A percentile compares a stretch with the other conserved stretches of the same genome.
Conservation (phyloP, 1,140 invertebrate genomes). For the Trichoplusia ni region DNA sequence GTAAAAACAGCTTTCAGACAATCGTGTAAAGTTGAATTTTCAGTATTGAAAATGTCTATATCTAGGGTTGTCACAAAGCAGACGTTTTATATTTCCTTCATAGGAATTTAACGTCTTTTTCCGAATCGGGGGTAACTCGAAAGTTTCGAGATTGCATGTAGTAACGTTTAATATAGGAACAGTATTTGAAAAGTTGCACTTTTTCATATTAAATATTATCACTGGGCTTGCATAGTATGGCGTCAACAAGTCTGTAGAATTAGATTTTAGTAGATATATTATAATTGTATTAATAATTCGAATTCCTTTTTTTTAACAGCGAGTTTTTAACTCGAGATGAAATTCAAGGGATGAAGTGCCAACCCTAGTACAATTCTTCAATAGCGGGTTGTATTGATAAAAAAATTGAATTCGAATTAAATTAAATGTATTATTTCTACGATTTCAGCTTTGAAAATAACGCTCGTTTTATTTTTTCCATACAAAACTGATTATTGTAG, state of each 20-base stretch:
- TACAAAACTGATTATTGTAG: conserved; percentile 58
- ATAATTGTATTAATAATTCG: conserved; percentile 49
- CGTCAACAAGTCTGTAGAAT: conserved; percentile 63
- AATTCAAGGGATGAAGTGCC: too few species aligned
- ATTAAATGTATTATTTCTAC: conserved; percentile 52
- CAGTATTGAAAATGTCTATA: too few species aligned
- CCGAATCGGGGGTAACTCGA: conserved; percentile 1
- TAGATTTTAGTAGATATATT: conserved; percentile 56
- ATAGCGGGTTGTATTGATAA: conserved; percentile 30
- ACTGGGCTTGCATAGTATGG: conserved; percentile 47
- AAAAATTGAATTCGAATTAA: conserved; percentile 43
- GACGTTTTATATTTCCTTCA: too few species aligned
- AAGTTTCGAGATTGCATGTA: conserved; percentile 18
- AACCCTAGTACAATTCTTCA: too few species aligned
- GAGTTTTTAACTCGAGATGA: not conserved
- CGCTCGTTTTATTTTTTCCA: conserved; percentile 34
- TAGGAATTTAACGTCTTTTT: too few species aligned
- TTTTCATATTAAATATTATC: conserved; percentile 37
- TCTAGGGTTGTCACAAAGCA: too few species aligned
- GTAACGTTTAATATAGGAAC: conserved; percentile 32
- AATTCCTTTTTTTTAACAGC: conserved; percentile 40
- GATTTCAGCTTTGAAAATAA: conserved; percentile 59
- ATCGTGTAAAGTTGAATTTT: too few species aligned
- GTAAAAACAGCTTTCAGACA: too few species aligned
- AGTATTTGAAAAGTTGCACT: conserved; percentile 51